Evolutionary conservation across 2,797 vertebrate genomes (phyloP).

Genomic region (Leucoraja ocellata): DNA sequence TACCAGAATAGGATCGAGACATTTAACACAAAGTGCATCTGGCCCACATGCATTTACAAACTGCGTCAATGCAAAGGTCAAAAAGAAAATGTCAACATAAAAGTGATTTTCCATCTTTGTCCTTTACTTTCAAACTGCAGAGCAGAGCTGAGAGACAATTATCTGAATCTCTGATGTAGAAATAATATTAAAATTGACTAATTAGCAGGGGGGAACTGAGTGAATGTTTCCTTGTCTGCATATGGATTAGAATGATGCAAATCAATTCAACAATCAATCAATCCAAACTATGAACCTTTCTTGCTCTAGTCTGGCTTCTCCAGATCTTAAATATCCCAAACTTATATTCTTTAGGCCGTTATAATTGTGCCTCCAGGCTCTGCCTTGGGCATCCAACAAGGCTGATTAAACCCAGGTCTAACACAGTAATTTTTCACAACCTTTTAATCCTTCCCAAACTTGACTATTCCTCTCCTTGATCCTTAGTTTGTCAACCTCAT

Average conservation of each 20-base stretch:
- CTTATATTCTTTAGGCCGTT: background rate
- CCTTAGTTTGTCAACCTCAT: background rate
- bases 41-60: background rate
- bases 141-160: background rate
- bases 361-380: background rate
- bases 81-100: background rate
- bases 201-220: background rate
- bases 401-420: background rate
- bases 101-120: background rate
- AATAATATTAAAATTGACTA: conserved; percentile 26
- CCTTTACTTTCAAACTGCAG: background rate
- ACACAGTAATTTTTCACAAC: background rate
- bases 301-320: background rate
- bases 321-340: background rate
- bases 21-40: no score
- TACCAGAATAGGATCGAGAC: background rate
- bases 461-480: background rate
- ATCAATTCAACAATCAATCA: background rate
- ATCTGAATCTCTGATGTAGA: conserved; percentile 15
- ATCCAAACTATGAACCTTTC: background rate
- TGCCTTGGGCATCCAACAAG: background rate
- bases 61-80: no score
- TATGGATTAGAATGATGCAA: background rate
- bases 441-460: background rate
- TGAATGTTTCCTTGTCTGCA: background rate